Evolutionary conservation across 2,888 invertebrate genomes (phyloP).

Genomic region (Galerucella pusilla): DNA sequence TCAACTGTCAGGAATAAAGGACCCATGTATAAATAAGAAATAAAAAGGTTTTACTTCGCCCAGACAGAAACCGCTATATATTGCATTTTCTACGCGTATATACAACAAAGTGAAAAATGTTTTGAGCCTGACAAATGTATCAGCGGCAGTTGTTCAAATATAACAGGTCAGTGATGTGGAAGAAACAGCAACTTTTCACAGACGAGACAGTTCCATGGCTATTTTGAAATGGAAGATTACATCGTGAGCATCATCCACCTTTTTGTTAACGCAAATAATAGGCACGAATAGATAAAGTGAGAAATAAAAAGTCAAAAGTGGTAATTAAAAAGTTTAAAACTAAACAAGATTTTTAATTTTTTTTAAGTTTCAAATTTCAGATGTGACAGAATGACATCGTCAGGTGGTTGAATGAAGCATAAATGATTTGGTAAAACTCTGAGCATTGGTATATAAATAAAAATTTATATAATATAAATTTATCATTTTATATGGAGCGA

Average conservation of each 20-base stretch:
- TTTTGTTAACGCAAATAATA: slow-evolving; percentile 21
- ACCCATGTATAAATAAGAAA: slow-evolving; percentile 28
- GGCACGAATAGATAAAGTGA: background rate
- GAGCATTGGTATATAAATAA: too few relatives aligned
- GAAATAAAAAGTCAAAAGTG: background rate
- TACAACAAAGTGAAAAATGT: slow-evolving; percentile 38
- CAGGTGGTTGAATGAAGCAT: too few relatives aligned
- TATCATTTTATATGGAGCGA: background rate
- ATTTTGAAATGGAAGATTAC: slow-evolving; percentile 46
- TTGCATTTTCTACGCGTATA: slow-evolving; percentile 35
- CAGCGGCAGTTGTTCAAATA: slow-evolving; percentile 46
- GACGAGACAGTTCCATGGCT: slow-evolving; percentile 45
- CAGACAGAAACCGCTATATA: slow-evolving; percentile 32
- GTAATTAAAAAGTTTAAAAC: background rate
- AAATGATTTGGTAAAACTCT: too few relatives aligned
- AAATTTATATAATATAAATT: too few relatives aligned
- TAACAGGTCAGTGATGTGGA: slow-evolving; percentile 44
- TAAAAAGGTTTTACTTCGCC: slow-evolving; percentile 26
- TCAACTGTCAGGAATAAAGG: slow-evolving; percentile 28
- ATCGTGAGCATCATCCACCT: slow-evolving; percentile 38
- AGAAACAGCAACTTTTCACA: slow-evolving; percentile 46
- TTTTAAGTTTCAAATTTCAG: background rate
- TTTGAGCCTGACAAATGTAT: slow-evolving; percentile 49
- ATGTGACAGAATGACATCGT: too few relatives aligned
- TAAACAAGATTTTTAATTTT: background rate